Base-by-base conservation (phyloP, 2,797 vertebrate species). In the Lates japonicus region DNA sequence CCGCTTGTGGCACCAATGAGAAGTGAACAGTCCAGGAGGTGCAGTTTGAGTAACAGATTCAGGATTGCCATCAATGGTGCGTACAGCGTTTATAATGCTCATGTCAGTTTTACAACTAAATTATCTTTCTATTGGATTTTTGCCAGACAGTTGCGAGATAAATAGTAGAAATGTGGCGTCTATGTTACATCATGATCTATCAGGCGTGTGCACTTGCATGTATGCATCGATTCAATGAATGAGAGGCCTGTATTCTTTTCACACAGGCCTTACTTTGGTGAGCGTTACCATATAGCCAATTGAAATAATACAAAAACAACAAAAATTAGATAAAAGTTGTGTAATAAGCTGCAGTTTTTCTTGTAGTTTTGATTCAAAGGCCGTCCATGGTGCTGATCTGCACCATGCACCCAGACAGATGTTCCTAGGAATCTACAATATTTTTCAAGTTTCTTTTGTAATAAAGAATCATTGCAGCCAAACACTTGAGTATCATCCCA, bases 371-470 rank as follows among this genome's bases (percentile, higher is more conserved):
- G 17, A 37, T 41, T 29, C 14, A n/a, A n/a, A n/a, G 31, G 2
- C 87, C 85, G 83, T 89, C 88, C 85, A 4, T 78, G 83, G 83
- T 89, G 70, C 85, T 89, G 88, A 87, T 83, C 48, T 51, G 4
- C 49, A 0, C 33, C 25, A 10, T 46, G 4, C 5, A 35, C 39
- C 22, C 14, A 7, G 22, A 44, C 17, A 2, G 12, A 54, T 17
- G 1, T 12, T 44, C 73, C 62, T 76, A 69, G 57, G 69, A 70
- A 9, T 3, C 16, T 46, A 25, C 17, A 7, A 2, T n/a, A 9
- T 29, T 17, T 33, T 44, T 2, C 52, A n/a, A n/a, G n/a, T n/a
- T n/a, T 51, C 1, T 59, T 74, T 3, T 12, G 12, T 29, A 12
- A 14, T 5, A 25, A 13, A 6, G 4, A 49, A 10, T 63, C 1